Conservation (phyloP, 2,888 invertebrate species). For the Trichopria drosophilae region DNA sequence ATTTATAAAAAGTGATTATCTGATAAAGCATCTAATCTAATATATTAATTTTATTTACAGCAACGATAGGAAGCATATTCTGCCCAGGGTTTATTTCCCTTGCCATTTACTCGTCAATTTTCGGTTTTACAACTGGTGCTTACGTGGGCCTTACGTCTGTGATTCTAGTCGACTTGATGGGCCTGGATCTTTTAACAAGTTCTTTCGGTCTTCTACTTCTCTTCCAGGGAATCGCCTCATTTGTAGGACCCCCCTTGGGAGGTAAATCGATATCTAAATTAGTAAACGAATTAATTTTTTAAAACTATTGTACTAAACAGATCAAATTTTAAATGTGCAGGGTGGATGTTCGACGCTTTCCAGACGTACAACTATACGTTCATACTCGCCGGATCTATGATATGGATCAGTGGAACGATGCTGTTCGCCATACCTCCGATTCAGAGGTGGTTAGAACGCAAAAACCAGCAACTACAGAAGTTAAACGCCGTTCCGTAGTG, state of each 20-base stretch:
- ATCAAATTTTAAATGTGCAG: constrained; percentile 62
- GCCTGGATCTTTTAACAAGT: constrained; percentile 91
- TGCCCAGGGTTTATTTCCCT: constrained; percentile 75
- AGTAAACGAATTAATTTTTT: too few species aligned
- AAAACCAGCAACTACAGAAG: constrained; percentile 28
- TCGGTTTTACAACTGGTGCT: constrained; percentile 91
- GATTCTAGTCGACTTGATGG: constrained; percentile 89
- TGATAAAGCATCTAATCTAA: too few species aligned
- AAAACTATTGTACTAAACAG: too few species aligned
- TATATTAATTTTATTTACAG: constrained; percentile 58
- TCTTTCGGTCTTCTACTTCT: constrained; percentile 90
- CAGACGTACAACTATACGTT: constrained; percentile 85
- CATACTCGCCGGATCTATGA: constrained; percentile 81
- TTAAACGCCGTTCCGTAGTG: constrained; percentile 16
- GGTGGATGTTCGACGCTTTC: constrained; percentile 78
- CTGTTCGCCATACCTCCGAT: constrained; percentile 80
- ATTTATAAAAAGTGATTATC: too few species aligned
- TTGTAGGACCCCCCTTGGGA: constrained; percentile 90
- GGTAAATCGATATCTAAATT: constrained; percentile 63
- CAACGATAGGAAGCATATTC: constrained; percentile 78
- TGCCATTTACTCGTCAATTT: constrained; percentile 75
- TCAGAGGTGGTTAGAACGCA: constrained; percentile 60
- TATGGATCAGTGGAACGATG: constrained; percentile 85
- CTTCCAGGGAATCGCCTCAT: constrained; percentile 91
- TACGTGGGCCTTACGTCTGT: constrained; percentile 97